Percentiles rank a stretch among this genome's conserved stretches.
These are phyloP conservation scores for Poeciliopsis presidionis DNA, from an alignment of 2,797 vertebrate genomes.

Conservation along the genomic window DNA sequence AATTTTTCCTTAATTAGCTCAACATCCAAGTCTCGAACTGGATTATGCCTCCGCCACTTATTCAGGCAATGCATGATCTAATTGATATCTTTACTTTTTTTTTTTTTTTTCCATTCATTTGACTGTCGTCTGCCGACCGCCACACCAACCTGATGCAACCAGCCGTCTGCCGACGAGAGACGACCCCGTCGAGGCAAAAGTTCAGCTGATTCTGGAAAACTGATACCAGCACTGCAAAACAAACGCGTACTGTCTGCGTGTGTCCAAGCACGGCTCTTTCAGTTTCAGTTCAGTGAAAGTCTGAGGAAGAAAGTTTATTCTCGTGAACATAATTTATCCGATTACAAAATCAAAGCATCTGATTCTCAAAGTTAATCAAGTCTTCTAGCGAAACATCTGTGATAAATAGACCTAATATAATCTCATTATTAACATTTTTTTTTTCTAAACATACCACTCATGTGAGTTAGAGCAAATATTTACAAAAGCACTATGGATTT, in stretches of 20 bases:
- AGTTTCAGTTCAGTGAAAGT: not conserved
- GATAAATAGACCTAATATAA: slow-evolving; percentile 14
- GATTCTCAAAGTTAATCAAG: not conserved
- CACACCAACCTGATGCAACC: not conserved
- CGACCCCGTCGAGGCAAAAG: slow-evolving; percentile 5
- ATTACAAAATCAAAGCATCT: not conserved
- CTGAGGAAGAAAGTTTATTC: not conserved
- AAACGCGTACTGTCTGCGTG: not conserved
- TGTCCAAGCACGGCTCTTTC: not conserved
- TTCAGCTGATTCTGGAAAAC: slow-evolving; percentile 1
- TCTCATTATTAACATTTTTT: not conserved
- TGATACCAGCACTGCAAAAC: not conserved
- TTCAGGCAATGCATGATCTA: not conserved
- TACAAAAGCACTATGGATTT: not conserved
- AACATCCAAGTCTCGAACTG: not conserved
- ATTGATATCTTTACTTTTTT: not conserved
- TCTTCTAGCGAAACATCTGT: slow-evolving; percentile 10
- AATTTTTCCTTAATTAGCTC: not conserved
- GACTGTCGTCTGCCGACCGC: slow-evolving; percentile 10
- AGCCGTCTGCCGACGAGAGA: not conserved
- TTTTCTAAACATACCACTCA: not conserved
- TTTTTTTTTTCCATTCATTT: slow-evolving; percentile 2
- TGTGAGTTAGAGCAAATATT: not conserved
- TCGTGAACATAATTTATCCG: not conserved
- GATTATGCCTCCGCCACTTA: not conserved